These are phyloP conservation scores for Plagodis dolabraria DNA, from an alignment of 2,888 invertebrate species.

Conservation along the genomic window DNA sequence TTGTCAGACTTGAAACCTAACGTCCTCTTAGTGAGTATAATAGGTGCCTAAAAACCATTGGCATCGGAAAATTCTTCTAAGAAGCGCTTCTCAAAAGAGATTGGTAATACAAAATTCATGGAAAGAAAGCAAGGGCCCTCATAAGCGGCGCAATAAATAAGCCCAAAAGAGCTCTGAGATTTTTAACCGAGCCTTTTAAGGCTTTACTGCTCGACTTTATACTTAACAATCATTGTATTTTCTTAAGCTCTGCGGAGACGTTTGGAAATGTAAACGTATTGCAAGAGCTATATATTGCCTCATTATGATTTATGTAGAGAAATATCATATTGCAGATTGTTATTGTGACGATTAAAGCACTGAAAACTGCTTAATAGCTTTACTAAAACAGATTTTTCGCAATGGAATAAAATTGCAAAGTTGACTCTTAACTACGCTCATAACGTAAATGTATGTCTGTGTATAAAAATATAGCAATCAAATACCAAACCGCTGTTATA, in stretches of 20 bases:
- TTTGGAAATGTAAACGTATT: conserved; percentile 10
- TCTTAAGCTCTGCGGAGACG: conserved; percentile 19
- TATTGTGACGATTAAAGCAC: no score
- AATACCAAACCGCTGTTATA: no score
- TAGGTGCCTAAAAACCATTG: conserved; percentile 20
- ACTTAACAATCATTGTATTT: conserved; percentile 26
- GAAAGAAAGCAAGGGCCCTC: conserved; percentile 38
- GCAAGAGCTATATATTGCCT: not conserved
- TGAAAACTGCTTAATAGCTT: no score
- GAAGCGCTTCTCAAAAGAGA: conserved; percentile 31
- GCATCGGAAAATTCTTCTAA: conserved; percentile 23
- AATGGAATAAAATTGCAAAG: no score
- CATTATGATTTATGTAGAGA: no score
- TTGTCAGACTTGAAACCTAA: conserved; percentile 16
- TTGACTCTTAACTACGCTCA: no score
- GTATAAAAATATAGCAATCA: no score
- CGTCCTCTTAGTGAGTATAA: conserved; percentile 25
- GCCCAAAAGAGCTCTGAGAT: conserved; percentile 38
- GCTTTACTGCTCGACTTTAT: conserved; percentile 23
- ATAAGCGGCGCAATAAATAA: conserved; percentile 42
- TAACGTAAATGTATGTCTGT: no score
- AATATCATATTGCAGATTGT: no score
- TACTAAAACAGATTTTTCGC: no score
- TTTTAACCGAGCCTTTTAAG: conserved; percentile 36
- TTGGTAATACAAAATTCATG: conserved; percentile 43